Evolutionary conservation across 2,888 invertebrate species (phyloP).

Genomic region (Campoplex nolae): DNA sequence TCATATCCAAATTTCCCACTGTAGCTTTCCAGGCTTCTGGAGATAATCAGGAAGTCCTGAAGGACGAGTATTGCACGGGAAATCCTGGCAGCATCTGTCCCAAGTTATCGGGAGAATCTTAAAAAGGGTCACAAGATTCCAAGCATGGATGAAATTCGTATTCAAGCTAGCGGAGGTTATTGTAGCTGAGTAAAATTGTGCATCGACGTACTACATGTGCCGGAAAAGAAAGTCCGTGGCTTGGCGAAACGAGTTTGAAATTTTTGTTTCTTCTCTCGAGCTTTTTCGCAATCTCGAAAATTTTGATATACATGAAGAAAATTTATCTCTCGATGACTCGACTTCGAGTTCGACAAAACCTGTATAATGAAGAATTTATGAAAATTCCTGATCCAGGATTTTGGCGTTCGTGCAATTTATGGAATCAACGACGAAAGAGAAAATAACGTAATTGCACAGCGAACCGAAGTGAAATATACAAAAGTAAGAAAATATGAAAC

Average conservation of each 20-base stretch:
- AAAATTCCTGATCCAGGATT: constrained; percentile 26
- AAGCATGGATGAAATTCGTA: neutral
- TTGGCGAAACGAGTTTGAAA: neutral
- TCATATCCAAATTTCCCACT: neutral
- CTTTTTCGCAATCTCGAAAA: neutral
- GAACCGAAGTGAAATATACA: constrained; percentile 14
- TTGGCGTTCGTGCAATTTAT: constrained; percentile 34
- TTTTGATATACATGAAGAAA: constrained; percentile 10
- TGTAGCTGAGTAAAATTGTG: neutral
- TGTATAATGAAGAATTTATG: neutral
- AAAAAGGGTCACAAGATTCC: constrained; percentile 24
- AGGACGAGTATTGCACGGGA: constrained; percentile 14
- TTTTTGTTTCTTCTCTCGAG: constrained; percentile 5
- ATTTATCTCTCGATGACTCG: neutral
- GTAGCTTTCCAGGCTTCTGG: neutral
- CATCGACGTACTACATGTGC: neutral
- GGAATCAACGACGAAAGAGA: constrained; percentile 11
- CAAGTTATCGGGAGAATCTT: constrained; percentile 6
- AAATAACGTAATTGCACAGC: constrained; percentile 49
- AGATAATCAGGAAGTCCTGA: constrained; percentile 7
- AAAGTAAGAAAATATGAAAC: constrained; percentile 34
- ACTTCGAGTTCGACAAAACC: neutral
- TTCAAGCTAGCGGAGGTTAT: constrained; percentile 3
- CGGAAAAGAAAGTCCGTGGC: neutral
- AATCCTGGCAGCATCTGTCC: constrained; percentile 4